These are phyloP conservation scores for Mnemiopsis leidyi DNA, from an alignment of 37 sponge, comb jelly and placozoan genomes.

Conservation along the genomic window DNA sequence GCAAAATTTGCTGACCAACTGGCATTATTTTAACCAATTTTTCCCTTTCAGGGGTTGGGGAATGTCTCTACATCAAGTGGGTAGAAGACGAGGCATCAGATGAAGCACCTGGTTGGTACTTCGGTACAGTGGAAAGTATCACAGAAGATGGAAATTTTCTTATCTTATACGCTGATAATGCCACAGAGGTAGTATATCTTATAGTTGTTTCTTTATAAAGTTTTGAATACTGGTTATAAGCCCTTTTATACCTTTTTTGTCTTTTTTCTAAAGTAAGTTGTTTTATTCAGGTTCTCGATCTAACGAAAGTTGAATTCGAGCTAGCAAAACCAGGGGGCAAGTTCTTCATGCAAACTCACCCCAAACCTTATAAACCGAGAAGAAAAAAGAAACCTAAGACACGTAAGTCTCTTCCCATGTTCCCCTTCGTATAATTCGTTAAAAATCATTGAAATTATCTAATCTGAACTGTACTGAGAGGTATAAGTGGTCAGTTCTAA, in stretches of 20 bases:
- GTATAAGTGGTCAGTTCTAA: too few species aligned
- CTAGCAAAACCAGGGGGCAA: slow-evolving; percentile 9
- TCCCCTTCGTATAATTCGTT: too few species aligned
- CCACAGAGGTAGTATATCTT: slow-evolving; percentile 13
- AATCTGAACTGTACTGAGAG: too few species aligned
- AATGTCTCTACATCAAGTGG: slow-evolving; percentile 42
- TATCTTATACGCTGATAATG: slow-evolving; percentile 22
- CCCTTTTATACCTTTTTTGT: not conserved
- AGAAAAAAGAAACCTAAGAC: not conserved
- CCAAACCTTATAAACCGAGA: slow-evolving; percentile 18
- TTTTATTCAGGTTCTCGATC: not conserved
- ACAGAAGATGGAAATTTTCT: slow-evolving; percentile 11
- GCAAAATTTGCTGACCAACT: not conserved
- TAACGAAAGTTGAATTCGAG: slow-evolving; percentile 44
- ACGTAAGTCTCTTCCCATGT: too few species aligned
- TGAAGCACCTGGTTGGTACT: slow-evolving; percentile 59
- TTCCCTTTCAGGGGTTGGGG: slow-evolving; percentile 21
- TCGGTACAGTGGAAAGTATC: slow-evolving; percentile 50
- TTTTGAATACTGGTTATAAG: not conserved
- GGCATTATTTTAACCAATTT: not conserved
- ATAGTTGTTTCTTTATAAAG: not conserved
- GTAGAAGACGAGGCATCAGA: slow-evolving; percentile 61
- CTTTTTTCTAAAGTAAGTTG: too few species aligned
- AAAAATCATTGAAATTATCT: too few species aligned
- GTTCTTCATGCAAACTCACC: not conserved